Conservation (phyloP, 2,888 invertebrate genomes). For the Oligia latruncula region DNA sequence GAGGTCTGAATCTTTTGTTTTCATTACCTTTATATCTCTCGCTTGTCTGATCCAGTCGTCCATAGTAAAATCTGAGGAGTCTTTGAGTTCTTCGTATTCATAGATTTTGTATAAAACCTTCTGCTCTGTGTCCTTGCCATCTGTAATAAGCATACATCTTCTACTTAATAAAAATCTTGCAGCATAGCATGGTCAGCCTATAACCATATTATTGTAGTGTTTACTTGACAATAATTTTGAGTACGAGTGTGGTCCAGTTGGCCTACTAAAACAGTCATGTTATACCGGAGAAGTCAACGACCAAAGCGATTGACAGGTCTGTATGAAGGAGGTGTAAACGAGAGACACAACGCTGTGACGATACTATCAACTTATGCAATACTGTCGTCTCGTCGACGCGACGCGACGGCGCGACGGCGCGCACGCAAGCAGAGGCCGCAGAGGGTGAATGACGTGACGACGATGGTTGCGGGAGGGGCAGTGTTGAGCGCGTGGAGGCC, state of each 20-base stretch:
- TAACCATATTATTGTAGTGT: neutral
- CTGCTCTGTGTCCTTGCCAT: constrained; percentile 87
- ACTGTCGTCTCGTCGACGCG: neutral
- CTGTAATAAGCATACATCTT: constrained; percentile 70
- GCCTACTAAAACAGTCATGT: neutral
- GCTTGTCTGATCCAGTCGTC: constrained; percentile 97
- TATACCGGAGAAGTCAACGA: neutral
- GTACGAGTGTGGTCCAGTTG: neutral
- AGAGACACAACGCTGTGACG: neutral
- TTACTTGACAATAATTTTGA: neutral
- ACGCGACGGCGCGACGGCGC: neutral
- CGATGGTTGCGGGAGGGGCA: neutral
- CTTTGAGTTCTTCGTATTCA: constrained; percentile 97
- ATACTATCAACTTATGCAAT: neutral
- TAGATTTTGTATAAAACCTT: constrained; percentile 94
- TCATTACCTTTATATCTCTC: constrained; percentile 94
- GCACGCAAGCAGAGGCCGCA: neutral
- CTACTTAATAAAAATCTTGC: too few species aligned
- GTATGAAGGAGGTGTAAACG: neutral
- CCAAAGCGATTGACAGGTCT: neutral
- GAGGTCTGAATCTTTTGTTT: neutral
- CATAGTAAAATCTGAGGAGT: constrained; percentile 98
- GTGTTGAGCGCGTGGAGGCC: neutral
- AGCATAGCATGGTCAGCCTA: too few species aligned
- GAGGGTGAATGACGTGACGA: neutral